These are phyloP conservation scores for Buathra laborator DNA, from an alignment of 2,888 invertebrate species.

Conservation along the genomic window DNA sequence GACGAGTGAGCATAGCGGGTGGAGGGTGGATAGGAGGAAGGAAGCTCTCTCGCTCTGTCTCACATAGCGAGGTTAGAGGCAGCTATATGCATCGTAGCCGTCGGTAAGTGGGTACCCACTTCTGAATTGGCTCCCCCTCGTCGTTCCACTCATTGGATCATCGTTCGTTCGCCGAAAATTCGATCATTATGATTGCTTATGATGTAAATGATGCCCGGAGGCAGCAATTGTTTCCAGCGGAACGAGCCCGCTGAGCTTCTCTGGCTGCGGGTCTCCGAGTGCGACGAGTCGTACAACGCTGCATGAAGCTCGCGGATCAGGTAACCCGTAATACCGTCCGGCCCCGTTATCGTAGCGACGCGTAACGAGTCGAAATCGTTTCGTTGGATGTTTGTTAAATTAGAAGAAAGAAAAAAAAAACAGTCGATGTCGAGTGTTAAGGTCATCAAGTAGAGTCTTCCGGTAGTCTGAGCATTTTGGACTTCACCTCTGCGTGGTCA, in stretches of 20 bases:
- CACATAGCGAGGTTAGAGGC: slow-evolving; percentile 48
- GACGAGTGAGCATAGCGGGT: slow-evolving; percentile 66
- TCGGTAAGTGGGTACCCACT: slow-evolving; percentile 84
- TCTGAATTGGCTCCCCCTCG: slow-evolving; percentile 82
- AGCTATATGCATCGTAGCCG: slow-evolving; percentile 74
- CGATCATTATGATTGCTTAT: slow-evolving; percentile 86
- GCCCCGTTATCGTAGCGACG: slow-evolving; percentile 30
- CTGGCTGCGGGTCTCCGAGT: slow-evolving; percentile 68
- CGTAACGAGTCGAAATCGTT: not conserved
- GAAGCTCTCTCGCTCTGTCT: slow-evolving; percentile 67
- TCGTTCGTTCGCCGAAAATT: slow-evolving; percentile 84
- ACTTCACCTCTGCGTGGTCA: not conserved
- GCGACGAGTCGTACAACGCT: slow-evolving; percentile 49
- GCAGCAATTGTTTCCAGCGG: slow-evolving; percentile 85
- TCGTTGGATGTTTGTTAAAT: not conserved
- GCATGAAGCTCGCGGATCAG: slow-evolving; percentile 49
- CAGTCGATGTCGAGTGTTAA: not conserved
- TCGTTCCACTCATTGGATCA: slow-evolving; percentile 85
- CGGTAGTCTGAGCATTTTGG: not conserved
- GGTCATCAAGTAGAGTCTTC: not conserved
- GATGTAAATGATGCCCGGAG: slow-evolving; percentile 87
- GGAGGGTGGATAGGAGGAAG: slow-evolving; percentile 76
- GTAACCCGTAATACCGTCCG: slow-evolving; percentile 34
- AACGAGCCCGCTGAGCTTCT: slow-evolving; percentile 76
- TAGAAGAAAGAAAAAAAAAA: not conserved